Conservation (phyloP, 2,888 invertebrate species). For the Drosophila pegasa region DNA sequence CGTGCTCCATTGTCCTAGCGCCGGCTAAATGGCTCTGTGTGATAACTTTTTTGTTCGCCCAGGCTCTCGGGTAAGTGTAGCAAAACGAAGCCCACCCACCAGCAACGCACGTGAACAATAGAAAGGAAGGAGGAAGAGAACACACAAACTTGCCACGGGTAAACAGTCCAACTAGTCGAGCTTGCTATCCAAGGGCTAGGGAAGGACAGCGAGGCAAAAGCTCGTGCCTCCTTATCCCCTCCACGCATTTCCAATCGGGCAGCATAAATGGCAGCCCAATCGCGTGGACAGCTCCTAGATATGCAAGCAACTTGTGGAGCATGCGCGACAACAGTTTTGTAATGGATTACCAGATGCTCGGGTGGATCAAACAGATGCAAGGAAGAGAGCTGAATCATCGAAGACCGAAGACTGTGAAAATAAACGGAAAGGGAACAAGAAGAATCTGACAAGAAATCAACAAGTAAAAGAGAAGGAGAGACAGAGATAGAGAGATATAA, state of each 20-base stretch:
- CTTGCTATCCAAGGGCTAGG: neutral
- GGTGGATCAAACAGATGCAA: neutral
- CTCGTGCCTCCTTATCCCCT: neutral
- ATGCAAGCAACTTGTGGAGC: slow-evolving; percentile 16
- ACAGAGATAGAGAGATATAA: neutral
- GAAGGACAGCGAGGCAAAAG: neutral
- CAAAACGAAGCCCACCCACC: slow-evolving; percentile 23
- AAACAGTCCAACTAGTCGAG: slow-evolving; percentile 14
- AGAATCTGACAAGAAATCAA: neutral
- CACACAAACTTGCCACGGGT: slow-evolving; percentile 32
- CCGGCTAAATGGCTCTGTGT: slow-evolving; percentile 26
- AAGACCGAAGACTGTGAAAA: neutral
- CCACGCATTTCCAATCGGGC: slow-evolving; percentile 5
- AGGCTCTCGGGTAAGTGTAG: slow-evolving; percentile 27
- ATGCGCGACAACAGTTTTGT: slow-evolving; percentile 29
- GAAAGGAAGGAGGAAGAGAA: neutral
- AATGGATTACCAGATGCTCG: slow-evolving; percentile 9
- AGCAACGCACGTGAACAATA: slow-evolving; percentile 5
- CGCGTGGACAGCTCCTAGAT: slow-evolving; percentile 12
- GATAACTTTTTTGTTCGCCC: slow-evolving; percentile 19
- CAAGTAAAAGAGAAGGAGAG: no score
- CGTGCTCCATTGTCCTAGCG: slow-evolving; percentile 47
- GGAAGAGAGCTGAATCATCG: neutral
- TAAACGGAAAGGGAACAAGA: neutral
- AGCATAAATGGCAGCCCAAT: slow-evolving; percentile 35